These are phyloP conservation scores for Apteryx owenii DNA, from an alignment of 2,113 vertebrate genomes.

Conservation along the genomic window DNA sequence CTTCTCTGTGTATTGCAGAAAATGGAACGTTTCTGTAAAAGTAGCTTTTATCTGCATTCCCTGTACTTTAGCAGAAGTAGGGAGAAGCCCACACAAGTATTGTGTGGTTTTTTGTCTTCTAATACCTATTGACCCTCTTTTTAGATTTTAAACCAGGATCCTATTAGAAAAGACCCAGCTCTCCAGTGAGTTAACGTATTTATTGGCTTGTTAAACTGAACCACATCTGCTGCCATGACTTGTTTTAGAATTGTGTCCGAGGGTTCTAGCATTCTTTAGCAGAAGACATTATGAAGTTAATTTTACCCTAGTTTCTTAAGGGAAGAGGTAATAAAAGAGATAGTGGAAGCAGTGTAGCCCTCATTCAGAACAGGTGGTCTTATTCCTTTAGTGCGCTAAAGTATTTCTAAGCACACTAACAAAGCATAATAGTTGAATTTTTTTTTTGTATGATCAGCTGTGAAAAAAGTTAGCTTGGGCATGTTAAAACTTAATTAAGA, in stretches of 20 bases:
- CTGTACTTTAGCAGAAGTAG: not conserved
- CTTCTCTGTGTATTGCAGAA: not conserved
- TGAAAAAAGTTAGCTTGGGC: not conserved
- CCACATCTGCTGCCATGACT: not conserved
- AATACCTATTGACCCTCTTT: not conserved
- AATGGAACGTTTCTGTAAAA: not conserved
- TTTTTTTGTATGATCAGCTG: not conserved
- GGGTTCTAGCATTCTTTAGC: not conserved
- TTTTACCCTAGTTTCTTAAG: not conserved
- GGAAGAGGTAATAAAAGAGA: not conserved
- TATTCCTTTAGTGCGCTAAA: not conserved
- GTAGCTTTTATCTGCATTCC: rapidly evolving
- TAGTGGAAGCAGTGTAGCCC: not conserved
- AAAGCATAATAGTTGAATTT: not conserved
- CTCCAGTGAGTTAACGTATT: not conserved
- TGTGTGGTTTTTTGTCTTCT: not conserved
- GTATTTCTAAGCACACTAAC: not conserved
- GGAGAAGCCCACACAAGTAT: not conserved
- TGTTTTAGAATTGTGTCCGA: not conserved
- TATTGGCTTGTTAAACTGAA: slow-evolving; percentile 38
- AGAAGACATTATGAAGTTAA: not conserved
- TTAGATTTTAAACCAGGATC: not conserved
- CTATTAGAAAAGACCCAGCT: not conserved
- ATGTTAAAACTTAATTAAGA: not conserved
- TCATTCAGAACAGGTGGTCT: not conserved